These are phyloP conservation scores for Trogon surrucura DNA, from an alignment of 2,113 vertebrate species.

Conservation along the genomic window DNA sequence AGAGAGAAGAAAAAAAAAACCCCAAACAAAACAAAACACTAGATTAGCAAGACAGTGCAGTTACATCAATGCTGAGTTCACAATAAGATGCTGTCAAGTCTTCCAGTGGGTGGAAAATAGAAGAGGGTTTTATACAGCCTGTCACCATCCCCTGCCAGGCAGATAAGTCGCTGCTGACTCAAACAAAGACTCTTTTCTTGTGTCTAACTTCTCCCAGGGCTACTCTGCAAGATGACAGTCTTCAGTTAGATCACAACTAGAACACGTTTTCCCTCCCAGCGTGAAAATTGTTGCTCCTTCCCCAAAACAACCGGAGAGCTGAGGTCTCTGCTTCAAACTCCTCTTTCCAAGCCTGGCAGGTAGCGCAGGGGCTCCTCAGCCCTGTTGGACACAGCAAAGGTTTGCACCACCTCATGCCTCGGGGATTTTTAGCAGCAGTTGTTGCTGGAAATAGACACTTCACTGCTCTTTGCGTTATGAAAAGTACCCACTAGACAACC, in stretches of 20 bases:
- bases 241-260: neutral
- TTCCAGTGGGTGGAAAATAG: neutral
- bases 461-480: neutral
- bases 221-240: neutral
- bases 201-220: neutral
- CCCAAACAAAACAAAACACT: too few relatives aligned
- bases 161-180: neutral
- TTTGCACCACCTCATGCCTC: neutral
- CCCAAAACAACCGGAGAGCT: neutral
- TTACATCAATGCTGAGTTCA: neutral
- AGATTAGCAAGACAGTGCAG: neutral
- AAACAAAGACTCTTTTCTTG: slow-evolving; percentile 22
- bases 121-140: slow-evolving; percentile 13
- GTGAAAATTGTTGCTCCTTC: neutral
- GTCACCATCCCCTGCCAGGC: slow-evolving; percentile 18
- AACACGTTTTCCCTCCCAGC: neutral
- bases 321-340: neutral
- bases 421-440: neutral
- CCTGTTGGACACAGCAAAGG: neutral
- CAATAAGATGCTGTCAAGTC: slow-evolving; percentile 24
- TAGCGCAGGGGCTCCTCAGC: neutral
- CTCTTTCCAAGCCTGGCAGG: neutral
- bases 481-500: neutral
- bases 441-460: neutral
- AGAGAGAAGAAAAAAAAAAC: neutral